phyloP scores from a whole-genome alignment of 2,113 vertebrate genomes.

The Budorcas taxicolor region DNA sequence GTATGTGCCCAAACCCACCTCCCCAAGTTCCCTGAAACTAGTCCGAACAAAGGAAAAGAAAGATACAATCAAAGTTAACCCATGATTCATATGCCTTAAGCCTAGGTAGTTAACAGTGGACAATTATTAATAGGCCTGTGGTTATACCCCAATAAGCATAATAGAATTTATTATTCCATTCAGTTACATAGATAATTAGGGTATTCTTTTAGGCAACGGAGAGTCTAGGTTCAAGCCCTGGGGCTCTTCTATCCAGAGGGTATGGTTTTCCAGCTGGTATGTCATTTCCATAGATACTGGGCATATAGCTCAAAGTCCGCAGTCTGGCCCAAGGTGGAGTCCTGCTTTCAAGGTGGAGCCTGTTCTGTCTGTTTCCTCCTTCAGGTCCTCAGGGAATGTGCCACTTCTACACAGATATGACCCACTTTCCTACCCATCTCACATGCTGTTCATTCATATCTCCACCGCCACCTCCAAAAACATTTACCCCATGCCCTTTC shows the following conservation, averaged over 20 bases:
- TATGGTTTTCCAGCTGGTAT: not conserved
- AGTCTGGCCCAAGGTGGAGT: not conserved
- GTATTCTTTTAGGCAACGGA: not conserved
- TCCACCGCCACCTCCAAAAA: not conserved
- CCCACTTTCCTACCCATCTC: not conserved
- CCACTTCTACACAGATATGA: rapidly evolving
- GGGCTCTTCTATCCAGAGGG: not conserved
- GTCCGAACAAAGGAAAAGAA: not conserved
- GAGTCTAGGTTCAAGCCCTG: not conserved
- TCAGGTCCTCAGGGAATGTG: not conserved
- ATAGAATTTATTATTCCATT: not conserved
- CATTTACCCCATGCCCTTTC: not conserved
- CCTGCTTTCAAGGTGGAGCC: not conserved
- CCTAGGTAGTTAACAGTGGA: not conserved
- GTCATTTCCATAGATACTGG: not conserved
- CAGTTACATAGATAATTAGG: not conserved
- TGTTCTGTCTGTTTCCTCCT: not conserved
- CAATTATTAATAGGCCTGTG: not conserved
- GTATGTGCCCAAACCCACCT: not conserved
- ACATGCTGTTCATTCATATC: rapidly evolving
- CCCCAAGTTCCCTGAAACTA: not conserved
- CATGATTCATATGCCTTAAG: not conserved
- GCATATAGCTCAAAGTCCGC: not conserved
- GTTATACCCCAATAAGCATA: not conserved
- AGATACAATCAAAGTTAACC: not conserved